Percentiles rank a stretch among this genome's conserved stretches.
These are phyloP conservation scores for Micrastur ruficollis DNA, from an alignment of 2,797 vertebrate genomes.

Conservation along the genomic window DNA sequence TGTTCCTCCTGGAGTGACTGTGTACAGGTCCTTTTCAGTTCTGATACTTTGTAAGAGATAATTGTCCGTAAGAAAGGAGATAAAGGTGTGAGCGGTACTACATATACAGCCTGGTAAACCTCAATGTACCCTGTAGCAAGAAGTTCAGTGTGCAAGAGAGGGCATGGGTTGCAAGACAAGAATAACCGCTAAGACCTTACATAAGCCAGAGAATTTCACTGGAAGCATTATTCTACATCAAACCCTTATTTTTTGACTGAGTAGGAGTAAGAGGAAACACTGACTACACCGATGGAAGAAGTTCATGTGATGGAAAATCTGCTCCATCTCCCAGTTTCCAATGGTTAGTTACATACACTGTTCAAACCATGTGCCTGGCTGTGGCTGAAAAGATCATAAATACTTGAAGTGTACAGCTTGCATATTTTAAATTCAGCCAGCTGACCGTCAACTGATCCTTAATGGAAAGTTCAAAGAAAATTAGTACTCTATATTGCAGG, in stretches of 20 bases:
- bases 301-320: slow-evolving; percentile 29
- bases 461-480: slow-evolving; percentile 38
- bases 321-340: slow-evolving; percentile 24
- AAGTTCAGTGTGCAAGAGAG: background rate
- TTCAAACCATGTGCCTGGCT: background rate
- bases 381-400: slow-evolving; percentile 20
- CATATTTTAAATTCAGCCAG: slow-evolving; percentile 5
- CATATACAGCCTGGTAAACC: background rate
- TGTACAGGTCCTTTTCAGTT: background rate
- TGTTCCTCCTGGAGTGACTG: background rate
- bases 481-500: background rate
- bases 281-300: background rate
- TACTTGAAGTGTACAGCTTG: background rate
- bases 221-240: background rate
- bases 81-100: background rate
- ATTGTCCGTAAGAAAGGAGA: background rate
- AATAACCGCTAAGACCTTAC: background rate
- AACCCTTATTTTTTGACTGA: background rate
- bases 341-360: background rate
- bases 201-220: background rate
- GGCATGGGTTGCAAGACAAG: background rate
- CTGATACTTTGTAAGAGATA: background rate
- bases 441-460: background rate
- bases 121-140: background rate
- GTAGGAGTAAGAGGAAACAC: background rate